Evolutionary conservation across 2,888 invertebrate species (phyloP), one percentile per base, ranked within the genome.

Genomic region (Hipparchia sbordonii): DNA sequence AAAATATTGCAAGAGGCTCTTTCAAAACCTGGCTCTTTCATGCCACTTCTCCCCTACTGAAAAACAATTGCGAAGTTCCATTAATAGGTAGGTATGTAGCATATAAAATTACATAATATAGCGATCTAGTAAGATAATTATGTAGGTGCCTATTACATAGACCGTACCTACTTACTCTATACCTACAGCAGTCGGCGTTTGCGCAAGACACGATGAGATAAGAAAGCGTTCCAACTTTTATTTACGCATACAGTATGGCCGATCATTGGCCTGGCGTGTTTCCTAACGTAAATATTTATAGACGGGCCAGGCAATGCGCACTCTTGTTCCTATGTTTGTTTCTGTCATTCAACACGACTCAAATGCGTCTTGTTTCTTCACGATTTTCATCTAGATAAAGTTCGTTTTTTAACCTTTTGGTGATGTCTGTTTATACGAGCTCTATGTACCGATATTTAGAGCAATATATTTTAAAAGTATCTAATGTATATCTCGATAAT

Each of bases 271-370:
- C 88, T 89, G 89, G 85, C 87, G 88, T 90, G 91, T 91, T 92
- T 89, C 89, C 87, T 89, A 90, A 91, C 87, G 89, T 93, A 93
- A 93, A 93, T 93, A 93, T 93, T 93, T 93, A 93, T 92, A 93
- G 92, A 88, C 84, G 80, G 83, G 79, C 83, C 77, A 81, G 78
- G 81, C 83, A 87, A 85, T 84, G 84, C 88, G 88, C 86, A 82
- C 89, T 89, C 90, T 93, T 89, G 92, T 88, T 89, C 85, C 85
- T 87, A 84, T 92, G 92, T 93, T 93, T 93, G 93, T 88, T 87
- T 90, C 89, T 93, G 91, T 93, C 93, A 90, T 87, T 93, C 93
- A 91, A 87, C 91, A 84, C 79, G 79, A 77, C 78, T 80, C 82
- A 79, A 75, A 77, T 83, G 79, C 81, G 84, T 85, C 85, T 83